Percentiles rank a stretch among this genome's conserved stretches.
These are phyloP conservation scores for Theretra japonica DNA, from an alignment of 2,888 invertebrate species.

Conservation along the genomic window DNA sequence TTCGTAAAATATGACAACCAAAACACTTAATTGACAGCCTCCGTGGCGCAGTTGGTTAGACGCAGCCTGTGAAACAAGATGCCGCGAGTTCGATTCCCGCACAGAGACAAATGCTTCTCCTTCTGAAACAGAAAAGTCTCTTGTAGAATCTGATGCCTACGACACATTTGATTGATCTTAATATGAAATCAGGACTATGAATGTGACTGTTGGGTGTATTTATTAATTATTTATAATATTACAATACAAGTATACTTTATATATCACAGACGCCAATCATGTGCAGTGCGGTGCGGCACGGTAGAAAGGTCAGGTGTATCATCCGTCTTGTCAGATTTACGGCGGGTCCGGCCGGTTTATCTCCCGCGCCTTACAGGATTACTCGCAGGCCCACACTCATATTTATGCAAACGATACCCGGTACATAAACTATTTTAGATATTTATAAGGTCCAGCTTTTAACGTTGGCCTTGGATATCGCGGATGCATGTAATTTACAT, in stretches of 20 bases:
- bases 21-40: too few species aligned
- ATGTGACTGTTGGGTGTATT: too few species aligned
- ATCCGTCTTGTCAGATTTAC: constrained; percentile 79
- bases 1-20: too few species aligned
- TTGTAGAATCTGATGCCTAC: too few species aligned
- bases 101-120: too few species aligned
- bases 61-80: too few species aligned
- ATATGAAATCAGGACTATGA: too few species aligned
- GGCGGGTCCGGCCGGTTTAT: constrained; percentile 64
- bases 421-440: constrained; percentile 11
- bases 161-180: too few species aligned
- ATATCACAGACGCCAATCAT: constrained; percentile 21
- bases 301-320: constrained; percentile 61
- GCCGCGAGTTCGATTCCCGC: too few species aligned
- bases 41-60: too few species aligned
- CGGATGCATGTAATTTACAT: background rate
- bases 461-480: background rate
- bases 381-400: constrained; percentile 1
- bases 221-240: too few species aligned
- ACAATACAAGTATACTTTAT: background rate
- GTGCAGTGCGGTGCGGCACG: constrained; percentile 52
- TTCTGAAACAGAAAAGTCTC: too few species aligned
- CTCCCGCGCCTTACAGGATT: constrained; percentile 52
- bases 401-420: constrained; percentile 28
- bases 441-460: background rate